These are phyloP conservation scores for Nineta flava DNA, from an alignment of 2,888 invertebrate species.

Conservation along the genomic window DNA sequence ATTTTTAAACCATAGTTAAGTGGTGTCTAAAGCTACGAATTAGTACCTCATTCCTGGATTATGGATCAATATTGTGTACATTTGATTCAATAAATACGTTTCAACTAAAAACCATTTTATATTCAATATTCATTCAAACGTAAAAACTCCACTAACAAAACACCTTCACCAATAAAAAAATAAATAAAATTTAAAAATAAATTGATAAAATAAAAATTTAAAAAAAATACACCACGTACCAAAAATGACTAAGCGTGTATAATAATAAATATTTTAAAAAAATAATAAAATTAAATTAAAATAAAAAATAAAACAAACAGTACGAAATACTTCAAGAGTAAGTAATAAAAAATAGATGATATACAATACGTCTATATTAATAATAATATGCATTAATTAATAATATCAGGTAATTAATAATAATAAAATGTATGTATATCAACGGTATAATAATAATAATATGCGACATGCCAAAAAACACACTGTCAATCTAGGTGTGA, in stretches of 20 bases:
- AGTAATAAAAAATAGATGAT: conserved; percentile 4
- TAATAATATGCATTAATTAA: conserved; percentile 2
- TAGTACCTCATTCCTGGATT: too few species aligned
- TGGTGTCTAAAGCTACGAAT: too few species aligned
- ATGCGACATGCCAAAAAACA: conserved; percentile 7
- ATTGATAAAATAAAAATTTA: background rate
- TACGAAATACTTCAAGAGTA: conserved; percentile 4
- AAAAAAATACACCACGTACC: conserved; percentile 8
- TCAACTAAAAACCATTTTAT: too few species aligned
- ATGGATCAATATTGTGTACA: too few species aligned
- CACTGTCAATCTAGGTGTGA: conserved; percentile 9
- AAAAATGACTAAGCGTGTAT: conserved; percentile 9
- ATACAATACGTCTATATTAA: conserved; percentile 7
- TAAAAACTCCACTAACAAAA: conserved; percentile 3
- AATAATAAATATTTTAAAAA: background rate
- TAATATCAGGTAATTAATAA: background rate
- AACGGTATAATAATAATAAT: conserved; percentile 4
- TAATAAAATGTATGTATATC: conserved; percentile 6
- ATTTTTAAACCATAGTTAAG: too few species aligned
- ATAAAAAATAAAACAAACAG: conserved; percentile 2
- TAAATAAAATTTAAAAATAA: background rate
- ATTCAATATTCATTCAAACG: too few species aligned
- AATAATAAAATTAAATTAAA: too few species aligned
- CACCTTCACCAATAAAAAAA: conserved; percentile 7
- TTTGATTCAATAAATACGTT: too few species aligned